Base-by-base conservation (phyloP, 2,888 invertebrate genomes). In the Odontocolon sp. region DNA sequence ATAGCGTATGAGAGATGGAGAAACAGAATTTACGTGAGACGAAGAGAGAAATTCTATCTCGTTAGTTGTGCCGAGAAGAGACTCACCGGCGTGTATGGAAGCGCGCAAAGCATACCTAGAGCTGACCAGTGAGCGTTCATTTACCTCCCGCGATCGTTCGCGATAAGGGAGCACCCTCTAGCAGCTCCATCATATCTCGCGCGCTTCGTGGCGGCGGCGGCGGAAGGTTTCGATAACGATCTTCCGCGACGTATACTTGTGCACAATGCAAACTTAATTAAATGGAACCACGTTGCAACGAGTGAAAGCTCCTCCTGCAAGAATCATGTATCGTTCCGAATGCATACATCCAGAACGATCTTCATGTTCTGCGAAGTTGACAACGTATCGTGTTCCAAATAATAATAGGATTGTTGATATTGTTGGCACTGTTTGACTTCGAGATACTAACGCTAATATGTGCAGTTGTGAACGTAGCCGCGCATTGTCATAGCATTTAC, bases 261-360 rank as follows among this genome's bases (percentile, higher is more conserved):
- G 80, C 83, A 87, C 85, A 87, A 87, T 87, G 86, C 85, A 83
- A 86, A 87, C 85, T 87, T 87, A 87, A 87, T 87, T 87, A 86
- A 87, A 87, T 85, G 82, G 83, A 87, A 83, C 83, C 80, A 80
- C 80, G 76, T 76, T 68, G 76, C 54, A 54, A 14, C 47, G 40
- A 54, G 70, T 66, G 71, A 75, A 75, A 80, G 77, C 77, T 42
- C 47, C 36, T 18, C 47, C 54, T 21, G 56, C 47, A 45, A 69
- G 47, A 54, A 52, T 33, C 76, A 69, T 70, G 21, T 23, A 14
- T 2, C 21, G 11, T n/a, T 18, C 38, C 63, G 63, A 72, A 77
- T 67, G 67, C 66, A 54, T 59, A 63, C 26, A 31, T 14, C 2
- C 56, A n/a, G 47, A 38, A 18, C 31, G 18, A 45, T 56, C 36